Evolutionary conservation across 2,888 invertebrate genomes (phyloP).

Genomic region (Sinohyriopsis cumingii): DNA sequence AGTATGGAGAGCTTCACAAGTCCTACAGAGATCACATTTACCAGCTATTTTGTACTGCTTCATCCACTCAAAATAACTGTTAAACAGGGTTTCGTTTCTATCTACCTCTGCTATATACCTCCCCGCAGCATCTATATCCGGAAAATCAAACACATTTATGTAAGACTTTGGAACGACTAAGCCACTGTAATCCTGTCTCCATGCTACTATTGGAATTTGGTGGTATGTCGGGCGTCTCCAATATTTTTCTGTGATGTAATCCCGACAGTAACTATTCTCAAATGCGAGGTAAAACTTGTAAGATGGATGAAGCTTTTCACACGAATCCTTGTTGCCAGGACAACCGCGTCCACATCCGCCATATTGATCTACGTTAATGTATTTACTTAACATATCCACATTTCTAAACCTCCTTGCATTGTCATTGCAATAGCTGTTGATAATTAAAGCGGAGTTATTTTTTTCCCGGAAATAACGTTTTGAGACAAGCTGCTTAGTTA

Average conservation of each 20-base stretch:
- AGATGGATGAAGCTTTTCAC: too few species aligned
- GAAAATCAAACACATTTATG: slow-evolving; percentile 11
- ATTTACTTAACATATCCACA: background rate
- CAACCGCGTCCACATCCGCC: too few species aligned
- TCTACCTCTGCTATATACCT: slow-evolving; percentile 7
- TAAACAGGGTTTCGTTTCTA: slow-evolving; percentile 7
- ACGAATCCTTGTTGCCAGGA: too few species aligned
- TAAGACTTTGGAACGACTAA: slow-evolving; percentile 6
- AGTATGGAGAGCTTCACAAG: slow-evolving; percentile 5
- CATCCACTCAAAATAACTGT: slow-evolving; percentile 12
- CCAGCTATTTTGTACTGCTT: background rate
- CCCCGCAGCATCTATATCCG: slow-evolving; percentile 1
- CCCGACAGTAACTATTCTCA: slow-evolving; percentile 8
- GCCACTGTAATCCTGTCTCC: slow-evolving; percentile 8
- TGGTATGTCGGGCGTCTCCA: background rate
- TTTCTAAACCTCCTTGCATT: background rate
- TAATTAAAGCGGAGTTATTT: background rate
- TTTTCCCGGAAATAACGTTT: too few species aligned
- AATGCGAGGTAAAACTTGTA: slow-evolving; percentile 15
- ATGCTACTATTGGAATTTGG: slow-evolving; percentile 4
- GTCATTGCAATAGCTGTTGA: background rate
- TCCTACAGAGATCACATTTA: background rate
- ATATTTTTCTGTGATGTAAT: slow-evolving; percentile 15
- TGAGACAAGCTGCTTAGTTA: too few species aligned
- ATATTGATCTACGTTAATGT: background rate